phyloP scores from a whole-genome alignment of 2,113 vertebrate species.

The Chrysemys picta region DNA sequence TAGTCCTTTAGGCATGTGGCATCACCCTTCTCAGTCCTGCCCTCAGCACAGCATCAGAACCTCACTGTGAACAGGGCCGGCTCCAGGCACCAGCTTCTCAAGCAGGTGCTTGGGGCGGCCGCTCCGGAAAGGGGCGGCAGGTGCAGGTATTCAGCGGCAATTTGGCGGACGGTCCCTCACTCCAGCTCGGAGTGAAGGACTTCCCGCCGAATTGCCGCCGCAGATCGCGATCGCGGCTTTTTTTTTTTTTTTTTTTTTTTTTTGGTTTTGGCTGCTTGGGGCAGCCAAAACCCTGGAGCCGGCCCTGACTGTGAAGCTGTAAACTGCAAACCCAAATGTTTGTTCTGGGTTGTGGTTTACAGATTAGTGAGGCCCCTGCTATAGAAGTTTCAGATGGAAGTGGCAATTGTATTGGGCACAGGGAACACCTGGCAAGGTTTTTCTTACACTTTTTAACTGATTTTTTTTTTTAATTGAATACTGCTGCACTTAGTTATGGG shows the following conservation, averaged over 20 bases:
- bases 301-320: neutral
- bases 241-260: no score
- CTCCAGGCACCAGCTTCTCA: no score
- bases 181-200: no score
- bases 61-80: neutral
- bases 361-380: neutral
- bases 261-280: no score
- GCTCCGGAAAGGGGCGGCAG: no score
- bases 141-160: no score
- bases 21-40: neutral
- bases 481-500: neutral
- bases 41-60: neutral
- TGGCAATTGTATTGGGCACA: neutral
- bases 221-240: no score
- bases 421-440: neutral
- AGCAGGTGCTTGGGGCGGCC: no score
- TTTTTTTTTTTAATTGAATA: neutral
- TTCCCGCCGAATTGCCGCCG: no score
- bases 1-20: neutral
- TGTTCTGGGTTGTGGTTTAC: neutral
- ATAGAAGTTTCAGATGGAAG: neutral
- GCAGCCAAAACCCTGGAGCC: no score
- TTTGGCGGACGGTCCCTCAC: no score
- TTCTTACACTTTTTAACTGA: no score
- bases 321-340: neutral